Conservation (phyloP, 35 echinoderm and acorn worm species). For the Heliocidaris erythrogramma region DNA sequence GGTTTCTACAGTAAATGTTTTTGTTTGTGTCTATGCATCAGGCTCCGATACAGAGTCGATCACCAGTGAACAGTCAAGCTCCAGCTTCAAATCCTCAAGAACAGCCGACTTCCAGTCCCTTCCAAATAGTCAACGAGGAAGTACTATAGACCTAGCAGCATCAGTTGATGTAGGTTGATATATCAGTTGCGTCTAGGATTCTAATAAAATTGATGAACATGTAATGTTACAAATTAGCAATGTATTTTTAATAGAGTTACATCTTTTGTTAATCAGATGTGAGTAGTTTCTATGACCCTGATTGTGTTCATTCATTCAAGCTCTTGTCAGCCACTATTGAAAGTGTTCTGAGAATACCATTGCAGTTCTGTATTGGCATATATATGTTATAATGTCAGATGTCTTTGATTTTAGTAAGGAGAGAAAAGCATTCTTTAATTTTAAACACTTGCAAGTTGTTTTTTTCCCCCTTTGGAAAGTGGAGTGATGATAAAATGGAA, state of each 20-base stretch:
- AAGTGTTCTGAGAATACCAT: too few species aligned
- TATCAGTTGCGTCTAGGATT: background rate
- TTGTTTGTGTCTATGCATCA: conserved; percentile 9
- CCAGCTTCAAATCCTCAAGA: conserved; percentile 44
- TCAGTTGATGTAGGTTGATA: conserved; percentile 62
- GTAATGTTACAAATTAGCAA: background rate
- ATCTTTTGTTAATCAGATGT: background rate
- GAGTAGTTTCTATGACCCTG: background rate
- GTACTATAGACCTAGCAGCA: conserved; percentile 79
- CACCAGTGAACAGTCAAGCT: conserved; percentile 19
- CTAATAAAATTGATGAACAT: background rate
- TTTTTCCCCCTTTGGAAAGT: too few species aligned
- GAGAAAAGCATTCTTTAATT: too few species aligned
- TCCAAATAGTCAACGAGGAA: conserved; percentile 86
- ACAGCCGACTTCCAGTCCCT: conserved; percentile 72
- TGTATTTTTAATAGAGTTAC: background rate
- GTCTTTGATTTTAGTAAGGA: too few species aligned
- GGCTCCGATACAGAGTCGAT: conserved; percentile 65
- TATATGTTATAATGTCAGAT: too few species aligned
- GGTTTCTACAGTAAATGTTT: too few species aligned
- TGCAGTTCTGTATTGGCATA: too few species aligned
- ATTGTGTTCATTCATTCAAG: background rate
- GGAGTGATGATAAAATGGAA: too few species aligned
- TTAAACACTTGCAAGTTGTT: too few species aligned
- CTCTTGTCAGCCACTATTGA: too few species aligned